These are phyloP conservation scores for Falco concolor DNA, from an alignment of 2,797 vertebrate species.

Conservation along the genomic window DNA sequence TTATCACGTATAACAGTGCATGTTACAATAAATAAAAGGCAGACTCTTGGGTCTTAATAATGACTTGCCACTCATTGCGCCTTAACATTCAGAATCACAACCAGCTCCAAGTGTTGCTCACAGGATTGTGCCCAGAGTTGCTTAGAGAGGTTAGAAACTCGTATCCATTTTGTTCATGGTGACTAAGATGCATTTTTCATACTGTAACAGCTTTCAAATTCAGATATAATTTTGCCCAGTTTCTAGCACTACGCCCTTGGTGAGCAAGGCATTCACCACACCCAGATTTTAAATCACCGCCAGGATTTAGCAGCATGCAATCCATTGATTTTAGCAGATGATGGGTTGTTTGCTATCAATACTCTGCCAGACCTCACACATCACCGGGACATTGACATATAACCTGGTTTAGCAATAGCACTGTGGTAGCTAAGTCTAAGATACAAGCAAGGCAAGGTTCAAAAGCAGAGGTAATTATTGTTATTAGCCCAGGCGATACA, in stretches of 20 bases:
- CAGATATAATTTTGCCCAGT: neutral
- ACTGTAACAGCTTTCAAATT: neutral
- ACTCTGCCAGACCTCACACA: neutral
- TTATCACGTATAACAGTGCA: fast-evolving
- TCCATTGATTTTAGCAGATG: neutral
- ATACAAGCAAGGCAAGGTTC: neutral
- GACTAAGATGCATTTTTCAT: neutral
- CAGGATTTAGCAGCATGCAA: neutral
- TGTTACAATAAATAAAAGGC: neutral
- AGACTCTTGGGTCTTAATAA: neutral
- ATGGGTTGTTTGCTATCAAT: neutral
- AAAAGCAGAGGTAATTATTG: neutral
- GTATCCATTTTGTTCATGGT: neutral
- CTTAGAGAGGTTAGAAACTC: neutral
- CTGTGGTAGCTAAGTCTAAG: neutral
- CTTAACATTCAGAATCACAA: neutral
- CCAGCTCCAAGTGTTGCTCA: neutral
- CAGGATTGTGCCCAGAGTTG: neutral
- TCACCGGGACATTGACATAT: fast-evolving
- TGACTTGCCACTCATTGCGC: neutral
- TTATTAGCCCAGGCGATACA: neutral
- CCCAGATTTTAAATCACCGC: neutral
- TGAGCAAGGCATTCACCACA: neutral
- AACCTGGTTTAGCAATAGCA: neutral
- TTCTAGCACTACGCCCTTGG: neutral